Evolutionary conservation across 1,140 invertebrate species (phyloP).

Genomic region (Diabrotica undecimpunctata): DNA sequence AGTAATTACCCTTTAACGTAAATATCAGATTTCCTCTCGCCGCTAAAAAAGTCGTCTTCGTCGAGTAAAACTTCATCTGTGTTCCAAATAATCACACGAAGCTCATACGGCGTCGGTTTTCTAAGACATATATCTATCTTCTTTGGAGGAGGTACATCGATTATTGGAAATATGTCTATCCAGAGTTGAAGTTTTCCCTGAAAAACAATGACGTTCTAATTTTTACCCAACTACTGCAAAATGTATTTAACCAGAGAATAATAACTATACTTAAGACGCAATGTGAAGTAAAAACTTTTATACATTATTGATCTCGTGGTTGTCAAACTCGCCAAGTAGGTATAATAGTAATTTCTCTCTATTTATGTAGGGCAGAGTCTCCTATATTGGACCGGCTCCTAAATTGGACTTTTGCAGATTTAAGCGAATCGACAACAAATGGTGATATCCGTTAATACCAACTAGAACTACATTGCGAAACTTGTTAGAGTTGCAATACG

Average conservation of each 20-base stretch:
- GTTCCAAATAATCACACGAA: slow-evolving; percentile 81
- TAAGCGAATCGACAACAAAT: too few relatives aligned
- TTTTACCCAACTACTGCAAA: not conserved
- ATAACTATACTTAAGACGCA: too few relatives aligned
- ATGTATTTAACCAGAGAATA: slow-evolving; percentile 3
- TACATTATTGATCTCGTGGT: too few relatives aligned
- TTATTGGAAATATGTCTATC: slow-evolving; percentile 81
- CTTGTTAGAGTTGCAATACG: too few relatives aligned
- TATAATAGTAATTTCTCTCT: too few relatives aligned
- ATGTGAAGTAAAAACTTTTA: too few relatives aligned
- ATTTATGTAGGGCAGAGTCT: too few relatives aligned
- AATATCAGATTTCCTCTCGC: slow-evolving; percentile 80
- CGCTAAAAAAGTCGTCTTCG: slow-evolving; percentile 74
- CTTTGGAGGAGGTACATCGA: slow-evolving; percentile 53
- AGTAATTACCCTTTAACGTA: slow-evolving; percentile 73
- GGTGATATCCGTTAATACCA: too few relatives aligned
- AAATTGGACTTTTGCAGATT: too few relatives aligned
- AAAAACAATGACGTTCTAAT: slow-evolving; percentile 7
- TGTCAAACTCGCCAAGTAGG: too few relatives aligned
- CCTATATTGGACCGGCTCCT: too few relatives aligned
- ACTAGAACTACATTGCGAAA: too few relatives aligned
- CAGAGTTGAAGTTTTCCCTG: slow-evolving; percentile 86
- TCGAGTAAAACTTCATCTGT: slow-evolving; percentile 69
- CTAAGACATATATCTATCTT: slow-evolving; percentile 74
- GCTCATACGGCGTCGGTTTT: slow-evolving; percentile 72